phyloP scores from a whole-genome alignment of 2,797 vertebrate species.

The Chelonia mydas region DNA sequence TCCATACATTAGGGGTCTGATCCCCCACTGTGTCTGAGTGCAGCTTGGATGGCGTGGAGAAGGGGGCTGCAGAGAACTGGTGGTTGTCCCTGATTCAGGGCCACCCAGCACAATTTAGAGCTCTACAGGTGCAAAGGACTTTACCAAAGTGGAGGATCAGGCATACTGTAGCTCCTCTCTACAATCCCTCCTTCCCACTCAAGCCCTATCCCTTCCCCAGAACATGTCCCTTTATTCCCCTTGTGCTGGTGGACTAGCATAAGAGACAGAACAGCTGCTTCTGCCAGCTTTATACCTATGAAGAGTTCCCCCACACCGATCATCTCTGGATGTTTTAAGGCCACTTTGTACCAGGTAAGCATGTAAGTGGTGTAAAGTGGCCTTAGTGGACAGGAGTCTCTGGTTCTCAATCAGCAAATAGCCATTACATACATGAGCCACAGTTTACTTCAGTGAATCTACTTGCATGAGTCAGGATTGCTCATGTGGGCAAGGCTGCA shows the following conservation, averaged over 20 bases:
- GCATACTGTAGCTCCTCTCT: fast-evolving
- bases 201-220: neutral
- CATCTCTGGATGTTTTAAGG: neutral
- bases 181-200: fast-evolving
- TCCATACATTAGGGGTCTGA: neutral
- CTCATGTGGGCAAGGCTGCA: neutral
- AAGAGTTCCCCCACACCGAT: neutral
- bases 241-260: neutral
- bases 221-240: neutral
- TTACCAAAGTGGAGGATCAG: neutral
- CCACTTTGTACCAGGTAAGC: neutral
- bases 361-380: fast-evolving
- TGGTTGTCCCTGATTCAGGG: neutral
- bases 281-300: neutral
- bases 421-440: neutral
- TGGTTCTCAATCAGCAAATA: conserved; percentile 13
- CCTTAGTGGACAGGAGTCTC: neutral
- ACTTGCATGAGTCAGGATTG: neutral
- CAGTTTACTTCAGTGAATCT: neutral
- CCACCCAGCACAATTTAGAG: neutral
- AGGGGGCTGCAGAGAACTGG: neutral
- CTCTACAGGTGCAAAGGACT: neutral
- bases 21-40: neutral
- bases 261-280: neutral
- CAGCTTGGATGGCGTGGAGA: neutral